phyloP scores from a whole-genome alignment of 2,113 vertebrate species.

The Erythrolamprus reginae region DNA sequence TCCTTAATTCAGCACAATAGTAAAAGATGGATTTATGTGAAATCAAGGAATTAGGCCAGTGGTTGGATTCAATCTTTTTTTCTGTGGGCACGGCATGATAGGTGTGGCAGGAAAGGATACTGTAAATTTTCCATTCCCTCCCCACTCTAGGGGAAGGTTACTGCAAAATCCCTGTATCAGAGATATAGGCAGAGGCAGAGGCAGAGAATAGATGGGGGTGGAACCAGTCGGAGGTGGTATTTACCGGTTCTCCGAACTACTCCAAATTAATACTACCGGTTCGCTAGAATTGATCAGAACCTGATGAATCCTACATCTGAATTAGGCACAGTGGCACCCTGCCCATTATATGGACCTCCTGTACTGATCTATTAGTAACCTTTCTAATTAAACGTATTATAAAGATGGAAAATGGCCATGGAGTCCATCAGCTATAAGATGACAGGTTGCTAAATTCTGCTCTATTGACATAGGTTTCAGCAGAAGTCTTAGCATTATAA shows the following conservation, averaged over 20 bases:
- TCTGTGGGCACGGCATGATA: no score
- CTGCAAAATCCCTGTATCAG: no score
- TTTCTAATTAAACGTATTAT: neutral
- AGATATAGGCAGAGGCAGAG: no score
- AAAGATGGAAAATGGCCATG: neutral
- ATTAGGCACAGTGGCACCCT: neutral
- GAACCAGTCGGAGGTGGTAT: no score
- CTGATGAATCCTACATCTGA: neutral
- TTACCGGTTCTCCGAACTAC: no score
- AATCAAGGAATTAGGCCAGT: neutral
- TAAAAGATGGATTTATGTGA: neutral
- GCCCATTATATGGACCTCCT: neutral
- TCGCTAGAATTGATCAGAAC: no score
- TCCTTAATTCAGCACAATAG: neutral
- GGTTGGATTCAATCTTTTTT: no score
- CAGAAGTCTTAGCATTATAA: neutral
- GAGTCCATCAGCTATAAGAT: neutral
- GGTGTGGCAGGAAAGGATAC: no score
- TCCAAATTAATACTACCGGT: no score
- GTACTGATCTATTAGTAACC: neutral
- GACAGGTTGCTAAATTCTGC: neutral
- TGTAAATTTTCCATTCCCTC: no score
- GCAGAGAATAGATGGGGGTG: no score
- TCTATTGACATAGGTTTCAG: neutral
- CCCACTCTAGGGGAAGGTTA: no score